Percentiles rank a stretch among this genome's conserved stretches.
phyloP scores from a whole-genome alignment of 2,888 invertebrate genomes.

The Empis stercorea region DNA sequence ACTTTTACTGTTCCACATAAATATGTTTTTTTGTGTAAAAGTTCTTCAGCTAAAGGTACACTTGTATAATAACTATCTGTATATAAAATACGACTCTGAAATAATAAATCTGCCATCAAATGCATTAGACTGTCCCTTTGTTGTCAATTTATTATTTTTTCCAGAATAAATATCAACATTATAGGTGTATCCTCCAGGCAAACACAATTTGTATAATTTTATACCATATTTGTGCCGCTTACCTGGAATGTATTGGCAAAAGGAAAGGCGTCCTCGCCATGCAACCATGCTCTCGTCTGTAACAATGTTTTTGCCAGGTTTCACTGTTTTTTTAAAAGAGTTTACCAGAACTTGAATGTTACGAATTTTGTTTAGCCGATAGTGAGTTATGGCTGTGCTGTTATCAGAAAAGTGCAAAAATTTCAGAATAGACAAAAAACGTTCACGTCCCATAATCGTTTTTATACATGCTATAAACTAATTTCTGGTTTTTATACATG shows the following conservation, averaged over 20 bases:
- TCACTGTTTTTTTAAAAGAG: constrained; percentile 4
- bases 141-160: neutral
- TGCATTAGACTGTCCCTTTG: neutral
- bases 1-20: constrained; percentile 3
- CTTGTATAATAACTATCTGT: constrained; percentile 22
- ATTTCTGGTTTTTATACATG: constrained; percentile 15
- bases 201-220: constrained; percentile 10
- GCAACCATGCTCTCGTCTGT: constrained; percentile 26
- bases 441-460: constrained; percentile 16
- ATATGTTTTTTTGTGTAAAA: constrained; percentile 5
- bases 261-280: constrained; percentile 21
- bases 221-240: constrained; percentile 5
- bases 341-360: constrained; percentile 3
- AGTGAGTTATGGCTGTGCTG: constrained; percentile 10
- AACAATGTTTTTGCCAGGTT: constrained; percentile 18
- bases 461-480: constrained; percentile 13
- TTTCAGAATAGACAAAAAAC: constrained; percentile 18
- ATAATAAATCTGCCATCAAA: constrained; percentile 5
- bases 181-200: constrained; percentile 7
- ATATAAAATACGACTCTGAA: constrained; percentile 15
- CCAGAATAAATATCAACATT: constrained; percentile 8
- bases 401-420: constrained; percentile 20
- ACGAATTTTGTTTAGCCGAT: constrained; percentile 12
- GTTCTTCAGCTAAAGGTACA: constrained; percentile 13
- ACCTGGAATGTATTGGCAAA: constrained; percentile 23